Evolutionary conservation across 2,888 invertebrate species (phyloP), one percentile per base, ranked within the genome.

Genomic region (Beris morrisii): DNA sequence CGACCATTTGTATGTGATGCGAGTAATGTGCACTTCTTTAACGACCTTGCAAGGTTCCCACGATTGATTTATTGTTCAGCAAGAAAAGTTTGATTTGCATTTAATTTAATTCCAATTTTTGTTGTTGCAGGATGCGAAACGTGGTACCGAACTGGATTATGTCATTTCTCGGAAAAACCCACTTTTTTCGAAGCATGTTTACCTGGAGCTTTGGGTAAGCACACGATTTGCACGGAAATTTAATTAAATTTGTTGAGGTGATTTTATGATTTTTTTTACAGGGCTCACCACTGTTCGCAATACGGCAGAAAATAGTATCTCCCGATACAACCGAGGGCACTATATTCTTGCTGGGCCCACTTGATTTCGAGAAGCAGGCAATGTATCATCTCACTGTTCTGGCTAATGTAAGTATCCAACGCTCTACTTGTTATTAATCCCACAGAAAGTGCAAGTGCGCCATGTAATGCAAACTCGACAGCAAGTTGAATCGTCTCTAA

Each of bases 281-380:
- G 88, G 90, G 90, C 67, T 88, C 90, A 44, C 84, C 88, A 58
- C 84, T 90, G 69, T 92, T 92, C 77, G 90, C 90, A 67, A 88
- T 92, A 73, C 85, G 90, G 70, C 92, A 92, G 76, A 86, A 88
- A 72, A 86, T 91, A 69, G 85, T 89, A 50, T 88, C 89, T 9
- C 84, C 88, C 4, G 88, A 88, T 73, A 89, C 90, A 74, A 91
- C 91, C 11, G 89, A 92, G 76, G 93, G 92, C 53, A 88, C 90
- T 4, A 87, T 93, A 74, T 87, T 90, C 73, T 82, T 93, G 52
- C 84, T 89, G 65, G 90, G 90, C 61, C 87, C 89, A 70, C 82
- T 95, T 74, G 95, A 95, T 81, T 95, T 93, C 76, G 95, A 95
- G 78, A 90, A 87, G 61, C 91, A 91, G 79, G 92, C 93, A 61